These are phyloP conservation scores for Agonopterix heracliana DNA, from an alignment of 2,888 invertebrate species.

Conservation along the genomic window DNA sequence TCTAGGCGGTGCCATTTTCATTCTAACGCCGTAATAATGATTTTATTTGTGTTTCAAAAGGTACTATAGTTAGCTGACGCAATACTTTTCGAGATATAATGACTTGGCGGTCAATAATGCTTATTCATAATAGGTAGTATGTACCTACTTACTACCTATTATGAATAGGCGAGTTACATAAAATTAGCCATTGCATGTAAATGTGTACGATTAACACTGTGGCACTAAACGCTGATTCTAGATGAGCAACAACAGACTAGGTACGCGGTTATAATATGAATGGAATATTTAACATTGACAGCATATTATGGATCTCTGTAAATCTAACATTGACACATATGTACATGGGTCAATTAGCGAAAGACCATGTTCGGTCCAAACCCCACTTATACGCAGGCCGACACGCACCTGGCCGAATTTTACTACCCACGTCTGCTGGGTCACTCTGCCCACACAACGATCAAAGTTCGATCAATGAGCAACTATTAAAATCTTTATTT, in stretches of 20 bases:
- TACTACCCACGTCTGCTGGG: constrained; percentile 8
- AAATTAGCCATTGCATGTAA: constrained; percentile 15
- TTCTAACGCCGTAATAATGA: not conserved
- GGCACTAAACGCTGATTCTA: constrained; percentile 23
- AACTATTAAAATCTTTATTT: not conserved
- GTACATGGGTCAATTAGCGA: too few relatives aligned
- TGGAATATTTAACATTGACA: constrained; percentile 48
- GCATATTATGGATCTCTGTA: constrained; percentile 1
- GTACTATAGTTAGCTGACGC: too few relatives aligned
- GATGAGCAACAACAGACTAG: constrained; percentile 24
- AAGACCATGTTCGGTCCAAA: too few relatives aligned
- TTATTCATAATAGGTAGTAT: too few relatives aligned
- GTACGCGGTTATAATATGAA: constrained; percentile 32
- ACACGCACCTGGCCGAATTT: too few relatives aligned
- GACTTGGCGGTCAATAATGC: too few relatives aligned
- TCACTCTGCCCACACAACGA: constrained; percentile 24
- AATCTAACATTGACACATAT: too few relatives aligned
- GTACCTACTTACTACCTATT: too few relatives aligned
- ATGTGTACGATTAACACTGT: constrained; percentile 25
- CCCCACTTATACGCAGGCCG: not conserved
- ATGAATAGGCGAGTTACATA: too few relatives aligned
- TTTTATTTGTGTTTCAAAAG: too few relatives aligned
- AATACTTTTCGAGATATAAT: too few relatives aligned
- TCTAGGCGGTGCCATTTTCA: constrained; percentile 15
- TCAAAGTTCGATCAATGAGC: constrained; percentile 15